Evolutionary conservation across 1,140 invertebrate species (phyloP), one percentile per base, ranked within the genome.

Genomic region (Andricus grossulariae): DNA sequence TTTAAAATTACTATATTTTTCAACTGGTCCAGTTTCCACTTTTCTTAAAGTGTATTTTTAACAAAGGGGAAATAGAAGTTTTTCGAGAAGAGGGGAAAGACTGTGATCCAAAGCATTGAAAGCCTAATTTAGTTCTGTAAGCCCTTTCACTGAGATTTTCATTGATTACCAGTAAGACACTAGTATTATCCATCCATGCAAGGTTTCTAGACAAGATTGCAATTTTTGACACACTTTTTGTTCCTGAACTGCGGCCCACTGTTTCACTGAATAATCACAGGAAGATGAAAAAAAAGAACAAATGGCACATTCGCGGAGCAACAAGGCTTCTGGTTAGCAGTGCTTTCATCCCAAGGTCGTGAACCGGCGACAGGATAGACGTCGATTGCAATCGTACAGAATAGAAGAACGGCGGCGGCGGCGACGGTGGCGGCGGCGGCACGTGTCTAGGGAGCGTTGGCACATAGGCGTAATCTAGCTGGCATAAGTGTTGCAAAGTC

Each of bases 381-480:
- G 52, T 54, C 25, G 57, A 25, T 60, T 32, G 57, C 21, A 60
- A 60, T 32, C 11, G 18, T 57, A 7, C 19, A 45, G 39, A 60
- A 60, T 57, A 6, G 55, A 13, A 10, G 55, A 21, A 32, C 55
- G 8, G 15, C 19, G 21, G 57, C 7, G 0, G 3, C 39, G 10
- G 39, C 39, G 11, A 39, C 11, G 21, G 32, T 5, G 21, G 1
- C 32, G 32, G n/a, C 15, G 16, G 15, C 32, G 25, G 25, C 60
- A 66, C 60, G 60, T 66, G 60, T 66, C 32, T 66, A 66, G 60
- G 32, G 60, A 45, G 8, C 60, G 60, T 66, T 66, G 60, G 60
- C 60, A 45, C 25, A 66, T 66, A 66, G 60, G 60, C 60, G 60
- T 66, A 66, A 66, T 66, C 39, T 66, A 66, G 32, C 60, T 16